Base-by-base conservation (phyloP, 1,140 invertebrate species). In the Archegozetes longisetosus region DNA sequence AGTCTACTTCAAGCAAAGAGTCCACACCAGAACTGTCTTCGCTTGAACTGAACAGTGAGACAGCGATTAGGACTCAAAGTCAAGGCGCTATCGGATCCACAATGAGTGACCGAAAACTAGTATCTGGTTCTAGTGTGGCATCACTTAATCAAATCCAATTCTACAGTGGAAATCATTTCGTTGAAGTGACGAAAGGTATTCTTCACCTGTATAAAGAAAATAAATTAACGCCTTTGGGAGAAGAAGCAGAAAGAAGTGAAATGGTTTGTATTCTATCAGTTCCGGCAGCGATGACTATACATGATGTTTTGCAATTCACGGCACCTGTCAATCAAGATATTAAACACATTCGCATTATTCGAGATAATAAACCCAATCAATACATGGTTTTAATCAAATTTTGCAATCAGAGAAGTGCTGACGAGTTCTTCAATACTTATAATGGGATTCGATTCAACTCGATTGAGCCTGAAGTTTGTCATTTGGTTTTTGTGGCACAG, bases 141-240 rank as follows among this genome's bases (percentile, higher is more conserved):
- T 51, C 54, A 23, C 46, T 25, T 46, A 26, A 40, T 55, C 65
- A 65, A 24, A 70, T 80, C 26, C 67, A 70, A 55, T 98, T 96
- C 74, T 86, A 88, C 62, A 94, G 84, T 69, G 95, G 95, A 1
- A 98, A 98, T 79, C 93, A 93, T 12, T 84, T 87, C 69, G 90
- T 96, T 6, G 95, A 98, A 78, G 82, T 91, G 28, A 94, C 89
- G 0, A 93, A 92, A 72, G 95, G 95, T 51, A 85, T 98, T 52
- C 75, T 98, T 24, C 93, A 98, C 79, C 75, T 97, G 1, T 96
- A 92, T 70, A 95, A 95, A 73, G 90, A 95, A 74, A 90, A 92
- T 76, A 76, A 80, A 66, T 71, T 79, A 66, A 72, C 70, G 26
- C 65, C 65, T 24, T 58, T 77, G 54, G 71, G 75, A 55, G 70